Base-by-base conservation (phyloP, 2,888 invertebrate species). In the Cryptops parisi region DNA sequence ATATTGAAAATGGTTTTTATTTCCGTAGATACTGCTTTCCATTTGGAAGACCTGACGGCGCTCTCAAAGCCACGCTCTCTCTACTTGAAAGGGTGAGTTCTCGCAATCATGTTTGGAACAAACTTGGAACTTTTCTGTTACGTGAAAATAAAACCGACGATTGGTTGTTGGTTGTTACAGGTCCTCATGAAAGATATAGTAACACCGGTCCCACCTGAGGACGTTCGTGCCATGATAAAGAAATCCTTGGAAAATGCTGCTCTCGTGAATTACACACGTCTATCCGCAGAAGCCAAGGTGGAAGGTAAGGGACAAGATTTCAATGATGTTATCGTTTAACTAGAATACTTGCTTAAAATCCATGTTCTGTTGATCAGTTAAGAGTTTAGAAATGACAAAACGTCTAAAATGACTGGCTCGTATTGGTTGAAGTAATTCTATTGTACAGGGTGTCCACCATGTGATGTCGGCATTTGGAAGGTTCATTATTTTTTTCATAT, bases 161-260 rank as follows among this genome's bases (percentile, higher is more conserved):
- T n/a, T n/a, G n/a, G n/a, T n/a, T n/a, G n/a, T 33, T 33, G 38
- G 38, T 43, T 55, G n/a, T 55, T 63, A 4, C 61, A 78, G 77
- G 96, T 98, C 12, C 71, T 98, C 58, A 98, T 98, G 97, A 98
- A 98, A 70, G 98, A 99, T 69, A 88, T 94, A 58, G 93, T 89
- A 44, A 96, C 96, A 26, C 94, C 96, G 4, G 96, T 96, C 49
- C 87, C 93, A 55, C 90, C 61, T 79, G 78, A 97, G 70, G 98
- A 98, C 72, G 97, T 98, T 1, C 78, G 96, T 58, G 79, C 80
- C 40, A 87, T 97, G 78, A 96, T 98, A 60, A 89, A 94, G 69
- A 93, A 91, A 62, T 91, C 96, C 69, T 76, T 98, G 62, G 97
- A 98, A 75, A 93, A 90, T 58, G 98, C 98, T 15, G 98, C 98